Evolutionary conservation across 2,888 invertebrate genomes (phyloP).

Genomic region (Limnephilus auricula): DNA sequence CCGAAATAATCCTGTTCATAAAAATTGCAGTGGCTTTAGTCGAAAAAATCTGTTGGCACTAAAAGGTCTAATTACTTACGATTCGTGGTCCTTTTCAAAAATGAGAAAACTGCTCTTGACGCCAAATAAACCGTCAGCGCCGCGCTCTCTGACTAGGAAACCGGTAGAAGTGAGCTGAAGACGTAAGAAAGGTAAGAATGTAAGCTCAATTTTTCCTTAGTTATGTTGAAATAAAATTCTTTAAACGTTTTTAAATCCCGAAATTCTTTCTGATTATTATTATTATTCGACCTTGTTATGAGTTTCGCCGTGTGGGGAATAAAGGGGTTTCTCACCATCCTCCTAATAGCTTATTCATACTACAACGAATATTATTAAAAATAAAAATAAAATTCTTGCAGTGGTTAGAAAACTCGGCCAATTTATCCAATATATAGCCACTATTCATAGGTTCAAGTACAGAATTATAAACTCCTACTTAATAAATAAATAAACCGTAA

Average conservation of each 20-base stretch:
- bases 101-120: slow-evolving; percentile 11
- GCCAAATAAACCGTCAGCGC: neutral
- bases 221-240: neutral
- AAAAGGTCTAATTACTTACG: slow-evolving; percentile 26
- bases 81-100: slow-evolving; percentile 21
- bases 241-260: neutral
- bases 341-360: no score
- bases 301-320: no score
- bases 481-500: no score
- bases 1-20: neutral
- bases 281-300: neutral
- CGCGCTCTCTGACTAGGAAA: neutral
- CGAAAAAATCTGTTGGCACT: slow-evolving; percentile 16
- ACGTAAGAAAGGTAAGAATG: no score
- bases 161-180: neutral
- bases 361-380: no score
- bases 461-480: no score
- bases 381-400: no score
- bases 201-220: neutral
- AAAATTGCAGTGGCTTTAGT: neutral
- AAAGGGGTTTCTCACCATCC: no score
- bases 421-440: no score
- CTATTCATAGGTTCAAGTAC: no score
- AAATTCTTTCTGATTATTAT: neutral
- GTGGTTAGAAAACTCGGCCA: no score